These are phyloP conservation scores for Nomada fabriciana DNA, from an alignment of 2,888 invertebrate genomes.

Conservation along the genomic window DNA sequence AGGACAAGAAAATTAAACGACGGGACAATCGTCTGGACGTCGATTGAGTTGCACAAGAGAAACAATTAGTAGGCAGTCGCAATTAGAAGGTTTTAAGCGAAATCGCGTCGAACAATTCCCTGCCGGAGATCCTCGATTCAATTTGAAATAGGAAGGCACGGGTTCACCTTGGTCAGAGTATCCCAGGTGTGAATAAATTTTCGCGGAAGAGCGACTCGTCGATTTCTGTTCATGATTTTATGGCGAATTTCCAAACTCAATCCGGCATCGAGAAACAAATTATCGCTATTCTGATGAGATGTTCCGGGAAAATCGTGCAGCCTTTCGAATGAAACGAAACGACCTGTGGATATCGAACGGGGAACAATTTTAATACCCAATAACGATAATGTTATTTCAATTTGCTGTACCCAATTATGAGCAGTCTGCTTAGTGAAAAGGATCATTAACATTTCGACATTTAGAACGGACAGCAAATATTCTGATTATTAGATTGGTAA, in stretches of 20 bases:
- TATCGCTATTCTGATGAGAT: slow-evolving; percentile 2
- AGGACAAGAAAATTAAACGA: neutral
- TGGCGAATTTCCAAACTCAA: slow-evolving; percentile 18
- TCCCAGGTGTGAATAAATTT: no score
- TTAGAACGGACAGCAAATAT: no score
- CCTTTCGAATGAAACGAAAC: neutral
- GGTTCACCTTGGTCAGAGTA: neutral
- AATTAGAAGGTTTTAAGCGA: neutral
- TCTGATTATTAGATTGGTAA: no score
- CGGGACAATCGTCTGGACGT: neutral
- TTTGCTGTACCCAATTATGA: no score
- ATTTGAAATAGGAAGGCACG: neutral
- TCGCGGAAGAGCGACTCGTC: no score
- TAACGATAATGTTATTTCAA: no score
- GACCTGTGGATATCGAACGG: neutral
- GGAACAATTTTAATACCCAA: no score
- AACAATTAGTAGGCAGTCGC: neutral
- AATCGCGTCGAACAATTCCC: neutral
- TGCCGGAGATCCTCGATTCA: neutral
- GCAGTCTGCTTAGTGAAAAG: no score
- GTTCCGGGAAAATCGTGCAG: neutral
- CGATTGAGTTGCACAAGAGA: neutral
- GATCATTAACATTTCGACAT: no score
- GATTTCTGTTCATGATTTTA: slow-evolving; percentile 25
- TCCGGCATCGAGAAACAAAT: slow-evolving; percentile 22